A percentile compares a stretch with the other conserved stretches of the same genome.
phyloP scores from a whole-genome alignment of 35 echinoderm and acorn worm species.

The Lytechinus variegatus region DNA sequence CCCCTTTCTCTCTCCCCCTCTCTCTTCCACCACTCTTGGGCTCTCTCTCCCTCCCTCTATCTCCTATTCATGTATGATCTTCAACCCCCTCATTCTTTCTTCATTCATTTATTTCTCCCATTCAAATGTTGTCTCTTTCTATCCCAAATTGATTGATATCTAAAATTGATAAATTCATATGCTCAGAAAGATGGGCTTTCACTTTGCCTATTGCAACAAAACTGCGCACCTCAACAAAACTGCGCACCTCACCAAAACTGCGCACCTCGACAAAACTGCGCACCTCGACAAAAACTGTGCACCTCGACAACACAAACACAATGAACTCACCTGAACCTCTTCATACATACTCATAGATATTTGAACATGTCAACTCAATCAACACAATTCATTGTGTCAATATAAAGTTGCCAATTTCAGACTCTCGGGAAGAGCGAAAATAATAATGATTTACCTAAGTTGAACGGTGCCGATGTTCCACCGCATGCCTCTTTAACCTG shows the following conservation, averaged over 20 bases:
- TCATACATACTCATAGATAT: not conserved
- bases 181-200: not conserved
- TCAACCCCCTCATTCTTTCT: not conserved
- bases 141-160: not conserved
- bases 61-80: not conserved
- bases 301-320: not conserved
- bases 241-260: too few relatives aligned
- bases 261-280: too few relatives aligned
- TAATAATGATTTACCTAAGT: not conserved
- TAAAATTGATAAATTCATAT: not conserved
- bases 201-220: not conserved
- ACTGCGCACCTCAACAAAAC: not conserved
- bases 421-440: not conserved
- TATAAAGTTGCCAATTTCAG: not conserved
- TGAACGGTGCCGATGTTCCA: slow-evolving; percentile 5
- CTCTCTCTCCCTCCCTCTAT: not conserved
- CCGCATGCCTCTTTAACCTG: slow-evolving; percentile 28
- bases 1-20: not conserved
- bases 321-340: not conserved
- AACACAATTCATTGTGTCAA: not conserved
- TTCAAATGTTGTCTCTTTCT: not conserved
- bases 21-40: not conserved
- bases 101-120: not conserved
- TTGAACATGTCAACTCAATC: not conserved
- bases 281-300: too few relatives aligned